phyloP scores from a whole-genome alignment of 2,888 invertebrate species.

The Dasypolia templi region DNA sequence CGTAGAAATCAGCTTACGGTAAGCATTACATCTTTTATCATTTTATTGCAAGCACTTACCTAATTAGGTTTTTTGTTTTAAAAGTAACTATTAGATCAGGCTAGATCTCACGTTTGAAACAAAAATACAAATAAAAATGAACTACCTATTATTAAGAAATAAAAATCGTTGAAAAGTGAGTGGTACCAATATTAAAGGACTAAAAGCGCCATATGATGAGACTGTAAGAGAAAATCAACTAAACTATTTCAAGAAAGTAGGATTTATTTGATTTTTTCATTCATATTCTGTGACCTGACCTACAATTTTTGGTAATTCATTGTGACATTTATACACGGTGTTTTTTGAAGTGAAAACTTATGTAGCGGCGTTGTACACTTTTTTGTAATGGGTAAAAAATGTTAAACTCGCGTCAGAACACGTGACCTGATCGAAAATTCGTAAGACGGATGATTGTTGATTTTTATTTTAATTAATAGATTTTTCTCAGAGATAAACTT shows the following conservation, averaged over 20 bases:
- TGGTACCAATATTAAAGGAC: not conserved
- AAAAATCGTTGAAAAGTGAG: not conserved
- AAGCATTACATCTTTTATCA: not conserved
- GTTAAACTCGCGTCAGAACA: no score
- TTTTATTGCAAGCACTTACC: conserved; percentile 16
- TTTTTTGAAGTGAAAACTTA: no score
- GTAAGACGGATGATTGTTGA: no score
- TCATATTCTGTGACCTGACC: conserved; percentile 59
- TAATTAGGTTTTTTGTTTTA: not conserved
- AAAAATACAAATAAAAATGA: conserved; percentile 23
- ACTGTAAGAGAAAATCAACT: conserved; percentile 57
- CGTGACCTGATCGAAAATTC: no score
- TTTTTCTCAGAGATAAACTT: no score
- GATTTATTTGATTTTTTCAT: conserved; percentile 69
- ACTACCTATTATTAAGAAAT: not conserved
- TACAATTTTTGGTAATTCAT: conserved; percentile 61
- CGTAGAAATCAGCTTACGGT: not conserved
- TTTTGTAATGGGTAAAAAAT: no score
- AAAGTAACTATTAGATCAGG: not conserved
- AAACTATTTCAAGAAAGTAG: conserved; percentile 68
- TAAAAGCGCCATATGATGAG: conserved; percentile 29
- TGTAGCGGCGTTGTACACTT: no score
- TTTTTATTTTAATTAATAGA: no score
- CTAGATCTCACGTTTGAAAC: conserved; percentile 3
- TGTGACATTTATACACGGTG: conserved; percentile 66